These are phyloP conservation scores for Cancer borealis DNA, from an alignment of 2,888 invertebrate species.

Conservation along the genomic window DNA sequence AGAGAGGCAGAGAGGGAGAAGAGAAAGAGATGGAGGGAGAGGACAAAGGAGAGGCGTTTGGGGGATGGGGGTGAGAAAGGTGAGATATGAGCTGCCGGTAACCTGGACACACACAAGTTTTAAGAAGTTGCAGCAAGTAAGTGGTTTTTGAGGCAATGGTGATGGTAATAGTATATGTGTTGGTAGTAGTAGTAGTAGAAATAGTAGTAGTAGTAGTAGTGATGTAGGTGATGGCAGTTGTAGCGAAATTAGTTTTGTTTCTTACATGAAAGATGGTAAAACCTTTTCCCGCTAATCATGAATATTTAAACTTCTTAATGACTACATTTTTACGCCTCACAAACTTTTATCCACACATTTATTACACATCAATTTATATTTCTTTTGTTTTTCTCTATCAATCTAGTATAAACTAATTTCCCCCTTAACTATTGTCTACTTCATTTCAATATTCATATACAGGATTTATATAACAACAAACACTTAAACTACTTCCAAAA, in stretches of 20 bases:
- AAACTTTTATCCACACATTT: neutral
- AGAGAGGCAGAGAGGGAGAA: slow-evolving; percentile 1
- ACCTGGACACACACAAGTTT: neutral
- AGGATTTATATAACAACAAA: neutral
- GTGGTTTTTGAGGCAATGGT: neutral
- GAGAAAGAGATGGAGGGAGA: neutral
- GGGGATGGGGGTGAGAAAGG: slow-evolving; percentile 6
- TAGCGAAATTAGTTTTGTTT: neutral
- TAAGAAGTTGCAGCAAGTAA: neutral
- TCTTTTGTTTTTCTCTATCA: neutral
- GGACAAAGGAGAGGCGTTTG: slow-evolving; percentile 26
- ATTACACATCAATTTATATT: neutral
- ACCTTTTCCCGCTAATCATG: neutral
- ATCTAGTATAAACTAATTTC: too few species aligned
- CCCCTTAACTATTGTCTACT: too few species aligned
- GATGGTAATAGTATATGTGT: neutral
- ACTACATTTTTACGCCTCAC: neutral
- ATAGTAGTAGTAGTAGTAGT: neutral
- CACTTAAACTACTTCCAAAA: neutral
- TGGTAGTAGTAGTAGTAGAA: neutral
- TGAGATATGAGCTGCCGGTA: neutral
- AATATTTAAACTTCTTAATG: neutral
- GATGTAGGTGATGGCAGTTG: neutral
- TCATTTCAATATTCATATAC: too few species aligned
- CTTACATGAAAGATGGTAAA: neutral